Evolutionary conservation across 2,888 invertebrate species (phyloP).

Genomic region (Pseudococcus viburni): DNA sequence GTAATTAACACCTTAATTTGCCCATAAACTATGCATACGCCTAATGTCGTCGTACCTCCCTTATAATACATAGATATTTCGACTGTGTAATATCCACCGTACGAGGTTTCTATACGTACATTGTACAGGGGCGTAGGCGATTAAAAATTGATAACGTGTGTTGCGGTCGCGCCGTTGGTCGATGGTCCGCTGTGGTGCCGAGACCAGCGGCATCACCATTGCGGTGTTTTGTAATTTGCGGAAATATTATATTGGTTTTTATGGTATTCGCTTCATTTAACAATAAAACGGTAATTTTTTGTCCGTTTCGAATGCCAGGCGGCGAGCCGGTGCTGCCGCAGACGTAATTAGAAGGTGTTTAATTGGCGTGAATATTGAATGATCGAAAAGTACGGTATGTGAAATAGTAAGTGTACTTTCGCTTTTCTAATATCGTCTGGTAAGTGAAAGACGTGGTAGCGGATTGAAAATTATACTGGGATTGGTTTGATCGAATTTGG

Average conservation of each 20-base stretch:
- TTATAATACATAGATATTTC: neutral
- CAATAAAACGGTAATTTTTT: constrained; percentile 33
- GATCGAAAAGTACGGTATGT: neutral
- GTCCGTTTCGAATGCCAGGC: neutral
- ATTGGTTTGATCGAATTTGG: no score
- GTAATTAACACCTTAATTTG: constrained; percentile 56
- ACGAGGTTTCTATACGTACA: neutral
- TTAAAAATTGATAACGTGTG: constrained; percentile 40
- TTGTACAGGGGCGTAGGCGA: neutral
- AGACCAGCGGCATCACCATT: neutral
- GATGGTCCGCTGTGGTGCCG: neutral
- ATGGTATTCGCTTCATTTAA: constrained; percentile 42
- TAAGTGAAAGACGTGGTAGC: no score
- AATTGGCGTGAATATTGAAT: constrained; percentile 11
- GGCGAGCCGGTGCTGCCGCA: neutral
- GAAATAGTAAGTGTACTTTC: neutral
- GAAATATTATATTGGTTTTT: constrained; percentile 46
- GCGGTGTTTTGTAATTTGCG: constrained; percentile 24
- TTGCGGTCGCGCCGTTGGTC: neutral
- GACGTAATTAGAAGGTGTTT: constrained; percentile 10
- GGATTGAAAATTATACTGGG: no score
- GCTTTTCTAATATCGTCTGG: neutral
- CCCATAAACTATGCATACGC: constrained; percentile 46
- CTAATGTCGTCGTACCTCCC: constrained; percentile 29
- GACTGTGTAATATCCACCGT: neutral